Percentiles rank a stretch among this genome's conserved stretches.
Conservation (phyloP, 2,888 invertebrate genomes). For the Emesis furor region DNA sequence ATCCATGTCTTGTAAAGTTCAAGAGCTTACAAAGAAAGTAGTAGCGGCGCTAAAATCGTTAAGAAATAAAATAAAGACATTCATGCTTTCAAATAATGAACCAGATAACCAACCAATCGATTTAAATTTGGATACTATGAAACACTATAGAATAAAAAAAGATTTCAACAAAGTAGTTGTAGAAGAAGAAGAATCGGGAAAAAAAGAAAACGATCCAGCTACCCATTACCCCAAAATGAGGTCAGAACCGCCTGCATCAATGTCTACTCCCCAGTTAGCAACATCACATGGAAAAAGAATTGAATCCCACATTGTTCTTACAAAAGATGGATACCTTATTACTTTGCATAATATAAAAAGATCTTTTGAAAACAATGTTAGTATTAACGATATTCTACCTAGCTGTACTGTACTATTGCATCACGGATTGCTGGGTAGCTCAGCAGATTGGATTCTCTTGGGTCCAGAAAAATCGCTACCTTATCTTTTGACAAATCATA, state of each 20-base stretch:
- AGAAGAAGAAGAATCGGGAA: slow-evolving; percentile 60
- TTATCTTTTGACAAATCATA: slow-evolving; percentile 89
- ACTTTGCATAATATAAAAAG: slow-evolving; percentile 82
- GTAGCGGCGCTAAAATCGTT: slow-evolving; percentile 70
- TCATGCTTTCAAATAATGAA: slow-evolving; percentile 59
- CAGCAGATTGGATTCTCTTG: slow-evolving; percentile 86
- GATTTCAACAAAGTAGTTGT: slow-evolving; percentile 76
- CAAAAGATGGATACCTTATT: slow-evolving; percentile 83
- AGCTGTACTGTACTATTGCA: slow-evolving; percentile 79
- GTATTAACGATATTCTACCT: slow-evolving; percentile 76
- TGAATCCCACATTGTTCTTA: slow-evolving; percentile 82
- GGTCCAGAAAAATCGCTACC: slow-evolving; percentile 84
- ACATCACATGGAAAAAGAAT: slow-evolving; percentile 81
- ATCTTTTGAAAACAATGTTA: slow-evolving; percentile 22
- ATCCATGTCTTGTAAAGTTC: slow-evolving; percentile 73
- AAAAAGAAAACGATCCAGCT: slow-evolving; percentile 50
- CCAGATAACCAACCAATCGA: neutral
- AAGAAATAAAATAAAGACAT: slow-evolving; percentile 65
- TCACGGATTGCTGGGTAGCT: slow-evolving; percentile 86
- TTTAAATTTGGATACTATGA: neutral
- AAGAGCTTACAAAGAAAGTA: slow-evolving; percentile 72
- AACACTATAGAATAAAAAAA: slow-evolving; percentile 54
- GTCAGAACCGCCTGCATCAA: slow-evolving; percentile 78
- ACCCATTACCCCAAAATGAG: slow-evolving; percentile 38
- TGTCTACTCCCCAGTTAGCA: slow-evolving; percentile 82